Base-by-base conservation (phyloP, 2,113 vertebrate species). In the Corythornis vintsioides region DNA sequence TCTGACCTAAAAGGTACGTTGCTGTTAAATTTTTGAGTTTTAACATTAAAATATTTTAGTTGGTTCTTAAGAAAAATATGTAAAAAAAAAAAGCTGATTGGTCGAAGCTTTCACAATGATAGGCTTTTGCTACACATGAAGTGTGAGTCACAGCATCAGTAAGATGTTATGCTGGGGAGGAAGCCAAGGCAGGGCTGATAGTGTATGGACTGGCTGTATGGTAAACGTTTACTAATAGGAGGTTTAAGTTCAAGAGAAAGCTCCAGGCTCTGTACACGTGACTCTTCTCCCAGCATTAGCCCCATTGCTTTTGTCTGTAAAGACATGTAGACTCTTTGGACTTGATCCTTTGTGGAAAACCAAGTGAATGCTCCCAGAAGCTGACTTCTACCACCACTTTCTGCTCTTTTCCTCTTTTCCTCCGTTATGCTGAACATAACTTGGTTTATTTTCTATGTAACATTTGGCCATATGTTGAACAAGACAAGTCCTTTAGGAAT, bases 381-480 rank as follows among this genome's bases (percentile, higher is more conserved):
- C 18, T 48, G 53, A 79, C 31, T 85, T 87, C 13, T 47, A 71
- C 24, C 59, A 43, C 17, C 43, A 26, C 28, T 65, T 80, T 69
- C 33, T 11, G 14, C 16, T 67, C 85, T 66, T 6, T 40, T 81
- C 28, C 31, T 57, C 1, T 26, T 86, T 83, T 81, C 10, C 14
- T 79, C 26, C 53, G 55, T 73, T 78, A 69, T 0, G 0, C 45
- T 88, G 81, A 91, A 45, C 89, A 42, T 71, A 84, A 60, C 63
- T 72, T 88, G 63, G n/a, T 83, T 89, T 73, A 53, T 25, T 75
- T 77, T 89, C 66, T 77, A 0, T 74, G 31, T 81, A 83, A 66
- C 47, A 53, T 86, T 92, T 90, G 76, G 24, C 78, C 75, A 64
- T 90, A 67, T 93, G 88, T 90, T 79, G 89, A 87, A 53, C 24